Evolutionary conservation across 2,888 invertebrate species (phyloP).

Genomic region (Steromphala cineraria): DNA sequence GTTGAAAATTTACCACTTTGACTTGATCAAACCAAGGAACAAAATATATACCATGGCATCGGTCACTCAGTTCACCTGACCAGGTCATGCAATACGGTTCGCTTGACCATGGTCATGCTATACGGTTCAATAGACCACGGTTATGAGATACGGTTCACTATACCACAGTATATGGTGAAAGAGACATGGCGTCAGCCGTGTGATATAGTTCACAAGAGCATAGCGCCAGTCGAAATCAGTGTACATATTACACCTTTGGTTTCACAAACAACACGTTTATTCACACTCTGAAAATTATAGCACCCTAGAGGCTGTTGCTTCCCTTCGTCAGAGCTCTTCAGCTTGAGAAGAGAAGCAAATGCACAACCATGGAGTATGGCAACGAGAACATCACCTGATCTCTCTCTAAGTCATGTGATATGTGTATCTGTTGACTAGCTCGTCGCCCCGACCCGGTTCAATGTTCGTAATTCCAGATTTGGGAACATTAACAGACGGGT

Average conservation of each 20-base stretch:
- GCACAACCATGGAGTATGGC: slow-evolving; percentile 32
- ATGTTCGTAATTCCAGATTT: neutral
- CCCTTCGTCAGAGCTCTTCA: slow-evolving; percentile 2
- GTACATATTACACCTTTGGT: slow-evolving; percentile 23
- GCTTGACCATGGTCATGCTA: no score
- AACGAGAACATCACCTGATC: slow-evolving; percentile 14
- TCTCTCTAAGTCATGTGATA: slow-evolving; percentile 19
- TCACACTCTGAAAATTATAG: slow-evolving; percentile 17
- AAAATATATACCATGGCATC: neutral
- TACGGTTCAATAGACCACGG: no score
- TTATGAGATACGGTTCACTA: no score
- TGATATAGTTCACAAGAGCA: no score
- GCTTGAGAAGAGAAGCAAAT: slow-evolving; percentile 20
- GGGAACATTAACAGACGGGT: slow-evolving; percentile 62
- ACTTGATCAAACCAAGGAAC: neutral
- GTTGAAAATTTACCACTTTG: neutral
- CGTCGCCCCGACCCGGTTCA: neutral
- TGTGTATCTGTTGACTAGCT: slow-evolving; percentile 29
- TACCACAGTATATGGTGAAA: no score
- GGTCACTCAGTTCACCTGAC: neutral
- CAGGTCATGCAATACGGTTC: no score
- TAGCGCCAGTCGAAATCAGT: neutral
- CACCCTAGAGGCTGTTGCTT: slow-evolving; percentile 26
- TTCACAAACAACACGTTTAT: slow-evolving; percentile 20
- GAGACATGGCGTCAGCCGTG: no score